Conservation (phyloP, 1,140 invertebrate genomes). For the Drosophila nigromelanica region DNA sequence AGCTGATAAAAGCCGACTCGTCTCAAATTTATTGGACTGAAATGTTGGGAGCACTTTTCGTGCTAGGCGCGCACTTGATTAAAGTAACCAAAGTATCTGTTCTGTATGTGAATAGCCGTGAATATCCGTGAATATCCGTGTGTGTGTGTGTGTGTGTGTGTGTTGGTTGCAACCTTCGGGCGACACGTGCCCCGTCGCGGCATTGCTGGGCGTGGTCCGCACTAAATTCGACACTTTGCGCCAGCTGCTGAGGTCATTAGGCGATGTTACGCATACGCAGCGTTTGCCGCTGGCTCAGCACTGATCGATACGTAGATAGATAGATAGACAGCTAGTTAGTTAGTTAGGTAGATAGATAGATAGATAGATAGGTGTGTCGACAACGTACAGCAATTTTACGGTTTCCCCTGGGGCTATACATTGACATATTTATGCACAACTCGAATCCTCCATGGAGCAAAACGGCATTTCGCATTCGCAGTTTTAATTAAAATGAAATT, state of each 20-base stretch:
- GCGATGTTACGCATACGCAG: conserved; percentile 66
- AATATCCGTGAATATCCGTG: conserved; percentile 17
- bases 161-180: conserved; percentile 13
- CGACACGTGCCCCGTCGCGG: conserved; percentile 19
- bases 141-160: too few relatives aligned
- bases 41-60: conserved; percentile 36
- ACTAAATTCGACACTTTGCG: conserved; percentile 47
- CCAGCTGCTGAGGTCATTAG: conserved; percentile 63
- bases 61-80: conserved; percentile 54
- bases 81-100: conserved; percentile 20
- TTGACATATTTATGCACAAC: conserved; percentile 28
- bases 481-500: conserved; percentile 81
- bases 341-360: conserved; percentile 1
- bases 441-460: not conserved
- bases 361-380: not conserved
- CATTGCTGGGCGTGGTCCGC: conserved; percentile 3
- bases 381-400: not conserved
- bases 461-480: conserved; percentile 54
- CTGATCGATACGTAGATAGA: not conserved
- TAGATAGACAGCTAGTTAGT: not conserved
- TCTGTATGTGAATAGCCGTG: conserved; percentile 6
- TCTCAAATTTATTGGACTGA: conserved; percentile 61
- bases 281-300: conserved; percentile 45
- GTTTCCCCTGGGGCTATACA: conserved; percentile 9
- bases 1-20: conserved; percentile 68